Conservation (phyloP, 2,113 vertebrate species). For the Sisor rabdophorus region DNA sequence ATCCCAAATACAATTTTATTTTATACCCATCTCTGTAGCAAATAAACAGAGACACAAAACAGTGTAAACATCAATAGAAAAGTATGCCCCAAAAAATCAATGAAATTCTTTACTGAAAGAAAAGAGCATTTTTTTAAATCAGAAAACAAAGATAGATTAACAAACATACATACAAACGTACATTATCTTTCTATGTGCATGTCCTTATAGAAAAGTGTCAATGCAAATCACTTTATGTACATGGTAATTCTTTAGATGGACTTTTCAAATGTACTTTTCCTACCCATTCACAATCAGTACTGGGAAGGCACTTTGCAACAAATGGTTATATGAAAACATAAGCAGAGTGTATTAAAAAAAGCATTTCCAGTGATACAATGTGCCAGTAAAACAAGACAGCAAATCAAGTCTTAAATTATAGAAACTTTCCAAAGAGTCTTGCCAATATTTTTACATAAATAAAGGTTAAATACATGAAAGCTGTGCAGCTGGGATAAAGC, state of each 20-base stretch:
- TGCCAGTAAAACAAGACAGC: slow-evolving; percentile 23
- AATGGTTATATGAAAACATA: slow-evolving; percentile 67
- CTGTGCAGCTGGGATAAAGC: background rate
- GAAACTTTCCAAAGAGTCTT: background rate
- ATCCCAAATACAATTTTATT: slow-evolving; percentile 73
- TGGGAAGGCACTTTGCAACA: slow-evolving; percentile 81
- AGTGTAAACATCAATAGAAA: slow-evolving; percentile 78
- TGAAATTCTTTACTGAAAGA: slow-evolving; percentile 68
- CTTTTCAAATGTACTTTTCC: slow-evolving; percentile 46
- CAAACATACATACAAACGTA: slow-evolving; percentile 68
- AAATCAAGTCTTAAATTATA: slow-evolving; percentile 19
- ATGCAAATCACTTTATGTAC: slow-evolving; percentile 67
- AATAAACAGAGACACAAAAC: slow-evolving; percentile 71
- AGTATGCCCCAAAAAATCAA: slow-evolving; percentile 74
- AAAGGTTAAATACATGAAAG: slow-evolving; percentile 14
- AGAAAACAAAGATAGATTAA: slow-evolving; percentile 68
- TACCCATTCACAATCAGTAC: slow-evolving; percentile 76
- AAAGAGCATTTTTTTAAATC: slow-evolving; percentile 60
- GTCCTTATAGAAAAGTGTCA: slow-evolving; percentile 70
- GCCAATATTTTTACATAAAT: slow-evolving; percentile 35
- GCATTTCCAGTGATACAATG: slow-evolving; percentile 47
- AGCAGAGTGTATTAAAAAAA: slow-evolving; percentile 49
- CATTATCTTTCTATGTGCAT: slow-evolving; percentile 64
- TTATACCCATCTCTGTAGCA: slow-evolving; percentile 66
- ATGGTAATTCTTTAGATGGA: slow-evolving; percentile 57